phyloP scores from a whole-genome alignment of 2,113 vertebrate species.

The Centropus unirufus region DNA sequence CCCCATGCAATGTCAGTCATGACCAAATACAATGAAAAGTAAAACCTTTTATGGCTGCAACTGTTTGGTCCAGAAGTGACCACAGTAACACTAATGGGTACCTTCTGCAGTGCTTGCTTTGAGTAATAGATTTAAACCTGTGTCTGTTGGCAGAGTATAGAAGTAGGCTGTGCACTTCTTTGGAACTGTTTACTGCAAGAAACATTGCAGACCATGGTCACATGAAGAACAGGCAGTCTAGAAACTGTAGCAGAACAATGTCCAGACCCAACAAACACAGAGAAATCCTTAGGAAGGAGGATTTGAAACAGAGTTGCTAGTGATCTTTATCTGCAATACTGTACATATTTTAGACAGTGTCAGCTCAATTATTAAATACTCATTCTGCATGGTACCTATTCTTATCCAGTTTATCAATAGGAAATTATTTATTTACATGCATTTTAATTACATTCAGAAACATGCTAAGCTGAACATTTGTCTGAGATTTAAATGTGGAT shows the following conservation, averaged over 20 bases:
- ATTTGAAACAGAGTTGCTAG: neutral
- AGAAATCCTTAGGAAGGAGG: neutral
- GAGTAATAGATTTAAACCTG: neutral
- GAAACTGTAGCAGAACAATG: neutral
- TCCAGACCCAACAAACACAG: neutral
- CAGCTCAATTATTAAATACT: neutral
- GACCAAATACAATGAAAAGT: neutral
- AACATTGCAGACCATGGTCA: neutral
- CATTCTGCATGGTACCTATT: neutral
- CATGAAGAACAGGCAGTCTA: neutral
- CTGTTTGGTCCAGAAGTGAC: neutral
- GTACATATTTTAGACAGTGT: neutral
- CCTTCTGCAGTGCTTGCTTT: neutral
- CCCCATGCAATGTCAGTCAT: fast-evolving
- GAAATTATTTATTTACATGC: neutral
- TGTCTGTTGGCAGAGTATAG: neutral
- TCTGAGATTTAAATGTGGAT: neutral
- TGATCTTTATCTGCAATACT: neutral
- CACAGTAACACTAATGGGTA: fast-evolving
- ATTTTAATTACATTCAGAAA: neutral
- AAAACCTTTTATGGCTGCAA: neutral
- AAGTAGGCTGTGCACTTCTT: neutral
- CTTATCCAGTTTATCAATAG: neutral
- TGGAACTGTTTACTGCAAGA: neutral
- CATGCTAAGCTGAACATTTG: neutral